A percentile compares a stretch with the other conserved stretches of the same genome.
Conservation (phyloP, 2,113 vertebrate genomes). For the Xyrauchen texanus region DNA sequence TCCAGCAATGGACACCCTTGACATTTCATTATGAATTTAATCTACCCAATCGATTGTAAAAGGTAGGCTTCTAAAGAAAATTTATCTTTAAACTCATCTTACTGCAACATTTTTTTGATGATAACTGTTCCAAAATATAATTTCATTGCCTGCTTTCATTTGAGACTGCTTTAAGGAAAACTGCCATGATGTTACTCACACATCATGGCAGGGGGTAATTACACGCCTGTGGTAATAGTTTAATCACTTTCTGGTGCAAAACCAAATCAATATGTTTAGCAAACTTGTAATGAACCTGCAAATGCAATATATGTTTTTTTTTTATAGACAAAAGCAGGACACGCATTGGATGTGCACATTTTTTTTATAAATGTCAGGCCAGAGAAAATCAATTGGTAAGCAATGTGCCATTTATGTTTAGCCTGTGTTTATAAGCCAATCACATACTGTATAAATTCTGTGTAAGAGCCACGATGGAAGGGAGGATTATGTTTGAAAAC, state of each 20-base stretch:
- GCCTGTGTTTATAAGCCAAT: neutral
- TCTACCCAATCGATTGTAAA: conserved; percentile 27
- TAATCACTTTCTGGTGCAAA: neutral
- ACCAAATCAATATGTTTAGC: neutral
- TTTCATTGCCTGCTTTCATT: conserved; percentile 67
- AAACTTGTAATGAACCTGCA: neutral
- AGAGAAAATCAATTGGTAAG: neutral
- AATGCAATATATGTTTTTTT: neutral
- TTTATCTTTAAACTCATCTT: conserved; percentile 26
- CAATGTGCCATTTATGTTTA: neutral
- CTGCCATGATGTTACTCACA: no score
- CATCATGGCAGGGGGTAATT: no score
- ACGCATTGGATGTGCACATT: neutral
- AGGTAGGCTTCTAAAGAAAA: conserved; percentile 9
- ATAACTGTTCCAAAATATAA: conserved; percentile 71
- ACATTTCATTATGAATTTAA: conserved; percentile 27
- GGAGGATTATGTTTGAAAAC: no score
- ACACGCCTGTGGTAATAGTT: no score
- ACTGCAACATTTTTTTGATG: conserved; percentile 63
- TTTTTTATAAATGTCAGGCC: neutral
- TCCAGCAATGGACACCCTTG: conserved; percentile 24
- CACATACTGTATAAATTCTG: neutral
- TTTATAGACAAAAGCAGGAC: neutral
- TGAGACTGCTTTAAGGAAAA: conserved; percentile 69
- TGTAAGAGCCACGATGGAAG: no score